Base-by-base conservation (phyloP, 2,113 vertebrate species). In the Rhizomys pruinosus region DNA sequence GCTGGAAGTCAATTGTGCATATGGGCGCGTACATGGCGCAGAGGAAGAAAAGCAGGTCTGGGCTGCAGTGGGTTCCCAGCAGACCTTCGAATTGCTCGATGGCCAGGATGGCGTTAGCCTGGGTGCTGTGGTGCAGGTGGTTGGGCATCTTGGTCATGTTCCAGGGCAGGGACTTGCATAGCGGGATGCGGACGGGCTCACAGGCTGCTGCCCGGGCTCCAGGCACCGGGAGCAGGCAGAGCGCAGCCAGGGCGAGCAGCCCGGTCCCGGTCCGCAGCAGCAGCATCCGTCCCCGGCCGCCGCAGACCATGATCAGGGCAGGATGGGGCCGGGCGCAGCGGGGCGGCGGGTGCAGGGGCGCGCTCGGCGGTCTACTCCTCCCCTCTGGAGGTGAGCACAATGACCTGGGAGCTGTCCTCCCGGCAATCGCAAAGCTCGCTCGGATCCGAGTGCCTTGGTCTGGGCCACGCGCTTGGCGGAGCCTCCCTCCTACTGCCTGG, bases 111-210 rank as follows among this genome's bases (percentile, higher is more conserved):
- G 99, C 99, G 98, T 99, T 99, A 95, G 99, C 99, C 98, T 99
- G 99, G 78, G 99, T 99, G 98, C 99, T 99, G 98, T 99, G 99
- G 98, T 99, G 99, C 97, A 99, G 99, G 98, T 99, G 99, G 98
- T 99, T 99, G 82, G 99, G 99, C 99, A 99, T 99, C 98, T 99
- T 99, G 96, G 99, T 99, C 99, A 99, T 98, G 98, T 99, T 99
- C 99, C 99, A 99, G 34, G 99, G 99, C 98, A 99, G 98, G 66
- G 99, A 98, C 87, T 98, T 97, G 98, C 99, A 99, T 79, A 99
- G 97, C 32, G 99, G 99, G 97, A 99, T 99, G 96, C 99, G 99
- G 77, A 99, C 99, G 3, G 99, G 98, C 97, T 99, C 99, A 81
- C 99, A 99, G 90, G 99, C 98, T 52, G 99, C 92, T 97, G 98